phyloP scores from a whole-genome alignment of 2,113 vertebrate species.

The Dromiciops gliroides region DNA sequence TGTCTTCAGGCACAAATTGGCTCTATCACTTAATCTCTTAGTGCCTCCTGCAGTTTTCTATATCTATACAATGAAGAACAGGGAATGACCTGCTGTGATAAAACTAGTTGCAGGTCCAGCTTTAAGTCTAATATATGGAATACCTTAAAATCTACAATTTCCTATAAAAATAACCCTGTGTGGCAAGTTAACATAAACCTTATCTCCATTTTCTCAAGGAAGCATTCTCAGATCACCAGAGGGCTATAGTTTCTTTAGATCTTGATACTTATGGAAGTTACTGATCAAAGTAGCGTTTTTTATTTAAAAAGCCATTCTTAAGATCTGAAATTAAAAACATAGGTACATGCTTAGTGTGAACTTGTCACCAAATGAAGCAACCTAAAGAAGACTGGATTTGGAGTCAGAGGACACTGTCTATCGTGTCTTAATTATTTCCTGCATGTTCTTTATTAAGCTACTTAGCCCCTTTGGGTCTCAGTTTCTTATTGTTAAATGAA shows the following conservation, averaged over 20 bases:
- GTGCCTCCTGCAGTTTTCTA: neutral
- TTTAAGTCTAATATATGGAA: neutral
- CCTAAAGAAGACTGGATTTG: neutral
- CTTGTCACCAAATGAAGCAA: neutral
- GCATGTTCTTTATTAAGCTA: neutral
- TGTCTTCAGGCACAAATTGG: neutral
- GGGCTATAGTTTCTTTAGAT: neutral
- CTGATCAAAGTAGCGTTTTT: neutral
- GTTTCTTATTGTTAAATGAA: neutral
- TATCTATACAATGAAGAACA: neutral
- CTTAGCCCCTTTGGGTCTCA: neutral
- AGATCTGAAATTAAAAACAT: neutral
- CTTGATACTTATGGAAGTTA: neutral
- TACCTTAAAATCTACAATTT: neutral
- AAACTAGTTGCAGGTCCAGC: neutral
- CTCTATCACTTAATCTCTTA: neutral
- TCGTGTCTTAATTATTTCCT: neutral
- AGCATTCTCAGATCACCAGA: neutral
- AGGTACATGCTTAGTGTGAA: neutral
- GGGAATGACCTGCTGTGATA: neutral
- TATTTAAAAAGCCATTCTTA: neutral
- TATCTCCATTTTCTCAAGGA: neutral
- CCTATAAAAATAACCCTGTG: neutral
- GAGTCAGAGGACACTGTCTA: neutral
- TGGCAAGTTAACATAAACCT: neutral